Base-by-base conservation (phyloP, 2,113 vertebrate species). In the Delphinapterus leucas region DNA sequence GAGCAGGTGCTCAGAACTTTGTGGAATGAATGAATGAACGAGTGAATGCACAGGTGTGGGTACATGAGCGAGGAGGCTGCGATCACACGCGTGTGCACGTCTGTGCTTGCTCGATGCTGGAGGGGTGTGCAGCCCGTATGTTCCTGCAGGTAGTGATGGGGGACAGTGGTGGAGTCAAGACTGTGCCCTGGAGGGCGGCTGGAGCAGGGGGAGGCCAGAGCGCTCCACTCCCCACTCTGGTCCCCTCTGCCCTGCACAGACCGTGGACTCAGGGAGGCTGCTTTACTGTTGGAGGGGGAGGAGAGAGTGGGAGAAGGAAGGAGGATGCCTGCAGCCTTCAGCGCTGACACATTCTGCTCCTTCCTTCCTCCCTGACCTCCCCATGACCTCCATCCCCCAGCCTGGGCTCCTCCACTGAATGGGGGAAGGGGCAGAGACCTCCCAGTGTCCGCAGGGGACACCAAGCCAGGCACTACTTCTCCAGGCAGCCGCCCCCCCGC, bases 351-450 rank as follows among this genome's bases (percentile, higher is more conserved):
- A 3, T 5, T n/a, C 65, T 0, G 3, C 61, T 41, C 65, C 95
- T 76, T 70, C 33, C 73, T 81, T 31, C 63, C 77, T 79, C 41
- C 47, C 53, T 86, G 90, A 88, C 93, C 93, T 88, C 65, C 58
- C 49, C 0, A 1, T 53, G 94, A 86, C 90, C 88, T 61, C 36
- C 80, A 26, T 20, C 47, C 1, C 21, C 20, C 31, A 63, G 73
- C 84, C 38, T 3, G 55, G 82, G 88, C 67, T 80, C 36, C 47
- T 58, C 44, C 11, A 6, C 21, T 21, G 71, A 68, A 44, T 15
- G 53, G 67, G 73, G 65, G 58, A 65, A 38, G 74, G 49, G 33
- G 18, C 63, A 44, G 47, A 61, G 73, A 44, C 84, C 25, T 49
- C 49, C 61, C 23, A 41, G 82, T 3, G 12, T 80, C 47, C 5